These are phyloP conservation scores for Gopherus flavomarginatus DNA, from an alignment of 2,113 vertebrate species.

Conservation along the genomic window DNA sequence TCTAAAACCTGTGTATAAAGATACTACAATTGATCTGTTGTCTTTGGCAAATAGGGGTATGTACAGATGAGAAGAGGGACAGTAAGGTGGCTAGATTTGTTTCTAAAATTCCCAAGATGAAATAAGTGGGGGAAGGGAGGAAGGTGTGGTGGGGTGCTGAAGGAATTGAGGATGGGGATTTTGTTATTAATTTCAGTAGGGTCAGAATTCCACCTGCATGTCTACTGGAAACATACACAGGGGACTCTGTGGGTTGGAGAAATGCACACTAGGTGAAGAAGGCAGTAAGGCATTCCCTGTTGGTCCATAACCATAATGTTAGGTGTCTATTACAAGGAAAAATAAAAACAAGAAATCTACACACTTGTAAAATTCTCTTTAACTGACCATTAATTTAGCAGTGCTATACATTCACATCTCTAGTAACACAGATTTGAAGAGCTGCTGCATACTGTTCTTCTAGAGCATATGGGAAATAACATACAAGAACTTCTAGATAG, in stretches of 20 bases:
- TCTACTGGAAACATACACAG: background rate
- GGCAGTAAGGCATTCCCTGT: background rate
- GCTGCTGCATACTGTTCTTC: background rate
- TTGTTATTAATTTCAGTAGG: background rate
- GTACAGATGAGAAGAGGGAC: background rate
- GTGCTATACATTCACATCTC: background rate
- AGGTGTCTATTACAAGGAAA: background rate
- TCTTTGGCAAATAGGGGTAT: background rate
- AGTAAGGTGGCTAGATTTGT: background rate
- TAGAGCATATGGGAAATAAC: background rate
- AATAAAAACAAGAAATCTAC: background rate
- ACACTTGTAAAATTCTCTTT: background rate
- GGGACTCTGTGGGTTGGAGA: background rate
- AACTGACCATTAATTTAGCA: background rate
- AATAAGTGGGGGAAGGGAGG: background rate
- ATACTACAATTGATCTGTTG: background rate
- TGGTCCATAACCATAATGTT: background rate
- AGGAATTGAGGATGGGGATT: background rate
- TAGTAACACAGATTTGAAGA: background rate
- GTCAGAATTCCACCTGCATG: background rate
- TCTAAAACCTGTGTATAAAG: background rate
- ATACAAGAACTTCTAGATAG: background rate
- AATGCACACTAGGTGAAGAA: background rate
- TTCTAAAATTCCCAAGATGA: background rate
- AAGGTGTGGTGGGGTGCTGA: background rate